These are phyloP conservation scores for Elachura formosa DNA, from an alignment of 2,113 vertebrate genomes.

Conservation along the genomic window DNA sequence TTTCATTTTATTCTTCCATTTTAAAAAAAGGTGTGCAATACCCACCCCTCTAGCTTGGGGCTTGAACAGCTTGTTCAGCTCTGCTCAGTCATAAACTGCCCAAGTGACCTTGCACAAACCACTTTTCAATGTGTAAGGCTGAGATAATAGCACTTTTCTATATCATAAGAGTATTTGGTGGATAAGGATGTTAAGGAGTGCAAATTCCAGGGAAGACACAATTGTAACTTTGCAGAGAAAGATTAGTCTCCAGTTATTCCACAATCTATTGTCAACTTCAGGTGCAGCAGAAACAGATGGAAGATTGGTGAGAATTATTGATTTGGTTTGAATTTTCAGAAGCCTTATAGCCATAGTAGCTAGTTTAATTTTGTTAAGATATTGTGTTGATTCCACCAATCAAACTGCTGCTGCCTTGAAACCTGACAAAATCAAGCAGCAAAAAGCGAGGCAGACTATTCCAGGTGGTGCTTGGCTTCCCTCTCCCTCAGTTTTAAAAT, in stretches of 20 bases:
- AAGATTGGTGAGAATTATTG: background rate
- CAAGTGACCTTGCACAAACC: background rate
- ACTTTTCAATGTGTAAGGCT: background rate
- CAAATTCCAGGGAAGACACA: background rate
- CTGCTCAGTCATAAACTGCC: background rate
- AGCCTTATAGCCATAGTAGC: background rate
- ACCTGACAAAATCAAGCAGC: background rate
- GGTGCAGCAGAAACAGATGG: background rate
- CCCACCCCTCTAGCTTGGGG: background rate
- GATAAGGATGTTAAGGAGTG: background rate
- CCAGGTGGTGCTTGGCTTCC: background rate
- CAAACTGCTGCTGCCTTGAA: conserved; percentile 31
- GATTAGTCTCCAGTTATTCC: background rate
- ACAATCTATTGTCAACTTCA: background rate
- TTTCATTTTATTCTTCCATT: background rate
- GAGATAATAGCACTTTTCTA: background rate
- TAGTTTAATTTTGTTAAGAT: background rate
- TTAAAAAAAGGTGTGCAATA: background rate
- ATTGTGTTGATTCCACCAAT: conserved; percentile 34
- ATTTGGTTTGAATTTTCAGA: background rate
- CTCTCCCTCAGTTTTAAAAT: background rate
- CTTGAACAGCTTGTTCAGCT: background rate
- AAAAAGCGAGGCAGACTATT: background rate
- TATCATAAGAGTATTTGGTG: background rate
- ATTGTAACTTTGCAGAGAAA: background rate